phyloP scores from a whole-genome alignment of 1,140 invertebrate species.

The Zaprionus gabonicus region DNA sequence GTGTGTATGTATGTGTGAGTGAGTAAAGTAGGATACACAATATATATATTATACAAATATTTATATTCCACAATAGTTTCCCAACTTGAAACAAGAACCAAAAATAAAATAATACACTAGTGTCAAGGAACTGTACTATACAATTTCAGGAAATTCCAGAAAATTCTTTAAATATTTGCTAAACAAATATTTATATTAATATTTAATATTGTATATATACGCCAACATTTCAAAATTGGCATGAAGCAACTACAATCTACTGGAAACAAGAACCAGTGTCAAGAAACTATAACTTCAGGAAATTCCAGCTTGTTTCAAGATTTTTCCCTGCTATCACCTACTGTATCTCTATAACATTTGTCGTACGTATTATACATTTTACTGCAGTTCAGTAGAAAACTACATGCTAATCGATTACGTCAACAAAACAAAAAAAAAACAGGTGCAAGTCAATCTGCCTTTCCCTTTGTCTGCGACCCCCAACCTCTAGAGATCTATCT shows the following conservation, averaged over 20 bases:
- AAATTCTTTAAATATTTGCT: too few species aligned
- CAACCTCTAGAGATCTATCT: not conserved
- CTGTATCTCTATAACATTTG: not conserved
- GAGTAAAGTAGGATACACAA: not conserved
- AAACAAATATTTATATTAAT: too few species aligned
- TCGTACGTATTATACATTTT: not conserved
- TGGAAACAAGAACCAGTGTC: too few species aligned
- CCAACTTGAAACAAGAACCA: not conserved
- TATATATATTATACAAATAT: too few species aligned
- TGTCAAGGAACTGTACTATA: too few species aligned
- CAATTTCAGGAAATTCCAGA: too few species aligned
- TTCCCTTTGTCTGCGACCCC: not conserved
- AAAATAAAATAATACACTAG: too few species aligned
- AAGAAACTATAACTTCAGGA: not conserved
- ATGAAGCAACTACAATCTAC: too few species aligned
- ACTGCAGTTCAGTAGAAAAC: not conserved
- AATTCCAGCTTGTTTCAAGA: not conserved
- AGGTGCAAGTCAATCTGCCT: not conserved
- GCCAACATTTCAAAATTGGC: too few species aligned
- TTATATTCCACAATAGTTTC: too few species aligned
- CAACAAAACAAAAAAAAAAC: not conserved
- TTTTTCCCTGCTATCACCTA: not conserved
- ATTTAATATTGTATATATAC: too few species aligned
- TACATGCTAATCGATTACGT: not conserved
- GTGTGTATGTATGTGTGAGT: not conserved